Base-by-base conservation (phyloP, 2,888 invertebrate genomes). In the Sturmia bella region DNA sequence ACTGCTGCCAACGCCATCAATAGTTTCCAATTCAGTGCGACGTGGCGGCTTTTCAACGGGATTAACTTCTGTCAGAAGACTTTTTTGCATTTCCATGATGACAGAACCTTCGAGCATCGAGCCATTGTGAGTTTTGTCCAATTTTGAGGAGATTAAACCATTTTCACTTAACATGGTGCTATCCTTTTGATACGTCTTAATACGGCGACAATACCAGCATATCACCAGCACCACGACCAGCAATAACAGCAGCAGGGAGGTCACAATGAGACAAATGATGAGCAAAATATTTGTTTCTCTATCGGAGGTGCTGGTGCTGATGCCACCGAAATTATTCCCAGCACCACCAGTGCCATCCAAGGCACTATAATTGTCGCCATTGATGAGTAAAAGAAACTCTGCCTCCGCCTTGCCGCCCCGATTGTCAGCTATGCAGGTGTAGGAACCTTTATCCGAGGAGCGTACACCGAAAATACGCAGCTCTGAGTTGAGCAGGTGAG, bases 41-140 rank as follows among this genome's bases (percentile, higher is more conserved):
- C 96, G 92, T 5, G 96, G 96, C 0, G 96, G 96, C 87, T 97
- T 96, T 77, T 95, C 95, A 17, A 96, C 95, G 0, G 96, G 96
- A 91, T 96, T 96, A 32, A 96, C 95, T 66, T 96, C 95, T 2
- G 95, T 95, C 84, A 97, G 94, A 61, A 96, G 91, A 83, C 96
- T 95, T 90, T 97, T 96, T 88, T 96, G 96, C 92, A 96, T 96
- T 88, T 97, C 96, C 76, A 95, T 94, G 63, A 95, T 94, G 2
- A 95, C 95, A 0, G 95, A 95, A 1, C 95, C 94, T 88, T 95
- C 95, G 78, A 95, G 93, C 86, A 95, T 92, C 12, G 95, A 94
- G 84, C 95, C 94, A 82, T 94, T 94, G 27, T 94, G 92, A 0
- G 93, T 92, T 64, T 92, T 92, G 54, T 93, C 93, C 85, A 90